Conservation (phyloP, 2,888 invertebrate species). For the Tipula unca region DNA sequence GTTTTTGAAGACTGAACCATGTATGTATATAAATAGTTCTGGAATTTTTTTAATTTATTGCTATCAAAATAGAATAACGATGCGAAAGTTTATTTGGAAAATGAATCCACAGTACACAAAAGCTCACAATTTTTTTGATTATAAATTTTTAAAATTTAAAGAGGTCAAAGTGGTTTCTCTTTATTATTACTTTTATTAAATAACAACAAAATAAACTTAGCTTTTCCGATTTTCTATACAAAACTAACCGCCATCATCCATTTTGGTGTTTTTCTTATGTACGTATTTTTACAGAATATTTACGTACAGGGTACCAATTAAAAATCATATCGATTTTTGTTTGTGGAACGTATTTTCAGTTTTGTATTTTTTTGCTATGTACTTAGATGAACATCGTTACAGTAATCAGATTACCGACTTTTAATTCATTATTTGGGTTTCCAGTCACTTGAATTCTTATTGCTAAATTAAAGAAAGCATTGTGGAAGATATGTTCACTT, state of each 20-base stretch:
- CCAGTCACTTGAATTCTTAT: too few relatives aligned
- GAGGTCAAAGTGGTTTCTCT: not conserved
- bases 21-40: not conserved
- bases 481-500: too few relatives aligned
- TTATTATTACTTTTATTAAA: not conserved
- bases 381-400: too few relatives aligned
- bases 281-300: not conserved
- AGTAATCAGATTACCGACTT: too few relatives aligned
- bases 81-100: not conserved
- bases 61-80: not conserved
- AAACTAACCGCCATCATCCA: not conserved
- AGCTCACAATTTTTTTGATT: not conserved
- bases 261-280: not conserved
- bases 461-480: too few relatives aligned
- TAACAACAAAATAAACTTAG: not conserved
- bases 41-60: not conserved
- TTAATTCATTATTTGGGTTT: too few relatives aligned
- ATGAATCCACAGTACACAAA: not conserved
- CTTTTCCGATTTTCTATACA: not conserved
- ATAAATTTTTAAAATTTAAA: not conserved
- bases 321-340: too few relatives aligned
- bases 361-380: too few relatives aligned
- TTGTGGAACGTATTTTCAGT: too few relatives aligned
- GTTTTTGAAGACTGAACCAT: not conserved
- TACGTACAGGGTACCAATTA: too few relatives aligned